phyloP scores from a whole-genome alignment of 2,113 vertebrate genomes.

The Anoplopoma fimbria region DNA sequence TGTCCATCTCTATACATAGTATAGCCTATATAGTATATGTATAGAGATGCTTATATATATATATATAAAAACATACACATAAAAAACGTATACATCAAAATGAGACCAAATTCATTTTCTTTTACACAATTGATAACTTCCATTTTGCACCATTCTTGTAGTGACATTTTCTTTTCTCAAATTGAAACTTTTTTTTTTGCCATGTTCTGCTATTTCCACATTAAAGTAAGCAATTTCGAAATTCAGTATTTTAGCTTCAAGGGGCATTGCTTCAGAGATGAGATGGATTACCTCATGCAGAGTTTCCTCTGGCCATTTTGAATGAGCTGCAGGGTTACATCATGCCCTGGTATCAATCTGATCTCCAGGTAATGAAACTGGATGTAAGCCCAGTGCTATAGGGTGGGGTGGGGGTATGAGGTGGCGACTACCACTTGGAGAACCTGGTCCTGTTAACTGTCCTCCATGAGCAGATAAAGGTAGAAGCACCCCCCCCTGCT shows the following conservation, averaged over 20 bases:
- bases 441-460: neutral
- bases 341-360: neutral
- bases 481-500: slow-evolving; percentile 28
- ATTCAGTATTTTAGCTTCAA: neutral
- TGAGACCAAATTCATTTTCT: neutral
- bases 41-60: too few relatives aligned
- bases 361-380: slow-evolving; percentile 19
- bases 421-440: too few relatives aligned
- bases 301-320: neutral
- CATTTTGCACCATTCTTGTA: too few relatives aligned
- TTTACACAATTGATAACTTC: neutral
- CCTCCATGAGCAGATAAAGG: neutral
- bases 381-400: neutral
- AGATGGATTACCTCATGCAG: neutral
- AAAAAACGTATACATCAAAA: too few relatives aligned
- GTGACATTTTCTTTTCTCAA: too few relatives aligned
- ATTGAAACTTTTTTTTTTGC: neutral
- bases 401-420: too few relatives aligned
- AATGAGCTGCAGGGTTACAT: neutral
- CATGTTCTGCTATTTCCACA: neutral
- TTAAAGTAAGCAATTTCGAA: neutral
- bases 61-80: too few relatives aligned
- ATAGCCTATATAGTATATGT: too few relatives aligned
- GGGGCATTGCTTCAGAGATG: neutral
- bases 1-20: neutral